Evolutionary conservation across 2,113 vertebrate genomes (phyloP).

Genomic region (Hassar affinis): DNA sequence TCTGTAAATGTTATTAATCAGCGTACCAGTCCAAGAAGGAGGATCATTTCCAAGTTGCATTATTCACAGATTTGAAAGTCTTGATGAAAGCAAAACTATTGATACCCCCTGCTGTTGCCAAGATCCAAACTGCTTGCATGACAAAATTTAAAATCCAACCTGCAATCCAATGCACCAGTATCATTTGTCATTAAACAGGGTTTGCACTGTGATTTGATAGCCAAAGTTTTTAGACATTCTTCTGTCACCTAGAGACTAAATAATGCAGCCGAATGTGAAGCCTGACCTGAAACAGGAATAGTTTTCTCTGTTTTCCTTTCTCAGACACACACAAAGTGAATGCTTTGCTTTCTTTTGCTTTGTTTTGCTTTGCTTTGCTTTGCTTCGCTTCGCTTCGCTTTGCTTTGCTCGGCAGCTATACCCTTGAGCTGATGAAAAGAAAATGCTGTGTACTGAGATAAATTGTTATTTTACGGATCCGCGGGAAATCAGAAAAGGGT

Average conservation of each 20-base stretch:
- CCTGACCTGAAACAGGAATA: not conserved
- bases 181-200: not conserved
- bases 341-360: too few species aligned
- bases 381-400: too few species aligned
- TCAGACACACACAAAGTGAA: not conserved
- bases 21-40: not conserved
- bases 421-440: not conserved
- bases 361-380: too few species aligned
- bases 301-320: not conserved
- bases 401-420: not conserved
- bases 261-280: too few species aligned
- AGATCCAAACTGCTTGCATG: not conserved
- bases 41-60: not conserved
- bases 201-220: not conserved
- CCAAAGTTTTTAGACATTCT: not conserved
- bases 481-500: not conserved
- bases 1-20: too few species aligned
- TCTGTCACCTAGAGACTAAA: not conserved
- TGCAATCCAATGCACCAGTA: not conserved
- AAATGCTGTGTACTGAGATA: not conserved
- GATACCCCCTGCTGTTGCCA: not conserved
- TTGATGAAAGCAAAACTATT: not conserved
- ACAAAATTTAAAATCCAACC: not conserved
- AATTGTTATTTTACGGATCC: not conserved
- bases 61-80: not conserved